Conservation (phyloP, 2,113 vertebrate species). For the Larimichthys crocea region DNA sequence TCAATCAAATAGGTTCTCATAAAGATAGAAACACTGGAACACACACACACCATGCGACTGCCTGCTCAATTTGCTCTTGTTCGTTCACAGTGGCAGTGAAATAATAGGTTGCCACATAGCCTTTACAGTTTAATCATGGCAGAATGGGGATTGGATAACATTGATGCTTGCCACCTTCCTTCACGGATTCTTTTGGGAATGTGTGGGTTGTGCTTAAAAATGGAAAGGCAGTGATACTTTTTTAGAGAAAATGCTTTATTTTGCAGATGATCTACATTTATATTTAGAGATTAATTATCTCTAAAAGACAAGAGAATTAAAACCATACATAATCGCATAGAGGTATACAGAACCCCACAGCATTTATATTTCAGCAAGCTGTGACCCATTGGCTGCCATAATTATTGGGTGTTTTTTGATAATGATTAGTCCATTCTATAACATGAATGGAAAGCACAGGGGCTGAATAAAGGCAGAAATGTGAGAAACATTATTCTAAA, state of each 20-base stretch:
- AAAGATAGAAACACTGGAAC: slow-evolving; percentile 23
- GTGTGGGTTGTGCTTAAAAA: neutral
- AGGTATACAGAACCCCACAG: neutral
- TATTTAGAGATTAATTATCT: neutral
- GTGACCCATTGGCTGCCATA: neutral
- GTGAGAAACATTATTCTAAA: neutral
- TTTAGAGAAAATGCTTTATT: neutral
- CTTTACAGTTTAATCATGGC: slow-evolving; percentile 64
- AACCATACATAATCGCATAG: neutral
- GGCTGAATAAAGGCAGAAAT: neutral
- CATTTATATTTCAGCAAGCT: neutral
- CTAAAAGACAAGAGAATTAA: neutral
- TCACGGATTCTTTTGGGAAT: neutral
- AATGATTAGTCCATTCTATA: neutral
- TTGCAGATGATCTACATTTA: neutral
- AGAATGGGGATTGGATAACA: slow-evolving; percentile 37
- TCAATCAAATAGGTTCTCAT: slow-evolving; percentile 21
- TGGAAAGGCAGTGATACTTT: neutral
- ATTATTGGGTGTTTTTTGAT: neutral
- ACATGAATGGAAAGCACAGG: neutral
- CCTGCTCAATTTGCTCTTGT: slow-evolving; percentile 25
- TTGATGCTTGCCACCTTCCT: slow-evolving; percentile 17
- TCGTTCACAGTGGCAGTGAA: slow-evolving; percentile 50
- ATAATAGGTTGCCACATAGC: slow-evolving; percentile 58
- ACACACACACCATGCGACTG: slow-evolving; percentile 48